Conservation (phyloP, 2,797 vertebrate genomes). For the Onychomys torridus region DNA sequence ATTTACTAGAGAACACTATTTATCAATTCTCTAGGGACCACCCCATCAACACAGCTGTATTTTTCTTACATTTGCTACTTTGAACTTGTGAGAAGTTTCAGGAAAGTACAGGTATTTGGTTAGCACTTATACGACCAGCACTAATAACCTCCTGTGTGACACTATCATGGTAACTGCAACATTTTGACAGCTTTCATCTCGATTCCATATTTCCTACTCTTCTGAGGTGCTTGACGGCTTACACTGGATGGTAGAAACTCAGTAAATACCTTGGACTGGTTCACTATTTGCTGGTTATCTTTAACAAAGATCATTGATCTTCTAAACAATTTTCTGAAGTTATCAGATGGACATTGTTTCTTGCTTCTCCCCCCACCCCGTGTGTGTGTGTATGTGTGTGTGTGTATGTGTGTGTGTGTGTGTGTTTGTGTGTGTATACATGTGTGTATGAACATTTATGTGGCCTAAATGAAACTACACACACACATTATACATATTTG, state of each 20-base stretch:
- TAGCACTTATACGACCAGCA: neutral
- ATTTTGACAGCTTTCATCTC: neutral
- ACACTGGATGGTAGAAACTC: neutral
- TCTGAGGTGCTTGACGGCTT: neutral
- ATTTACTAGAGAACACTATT: neutral
- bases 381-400: too few relatives aligned
- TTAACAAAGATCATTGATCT: neutral
- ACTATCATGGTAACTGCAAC: neutral
- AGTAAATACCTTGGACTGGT: neutral
- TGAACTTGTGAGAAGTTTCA: neutral
- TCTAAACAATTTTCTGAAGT: neutral
- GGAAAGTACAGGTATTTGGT: neutral
- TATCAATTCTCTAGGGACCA: neutral
- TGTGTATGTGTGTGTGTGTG: too few relatives aligned
- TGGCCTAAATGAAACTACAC: neutral
- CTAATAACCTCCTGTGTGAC: neutral
- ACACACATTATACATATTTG: neutral
- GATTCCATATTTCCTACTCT: neutral
- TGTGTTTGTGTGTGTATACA: neutral
- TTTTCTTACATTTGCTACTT: neutral
- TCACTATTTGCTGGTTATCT: neutral
- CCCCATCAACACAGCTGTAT: rapidly evolving
- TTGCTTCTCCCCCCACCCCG: too few relatives aligned
- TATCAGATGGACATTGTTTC: neutral
- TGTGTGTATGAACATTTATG: neutral